These are phyloP conservation scores for Laspeyria flexula DNA, from an alignment of 2,888 invertebrate species.

Conservation along the genomic window DNA sequence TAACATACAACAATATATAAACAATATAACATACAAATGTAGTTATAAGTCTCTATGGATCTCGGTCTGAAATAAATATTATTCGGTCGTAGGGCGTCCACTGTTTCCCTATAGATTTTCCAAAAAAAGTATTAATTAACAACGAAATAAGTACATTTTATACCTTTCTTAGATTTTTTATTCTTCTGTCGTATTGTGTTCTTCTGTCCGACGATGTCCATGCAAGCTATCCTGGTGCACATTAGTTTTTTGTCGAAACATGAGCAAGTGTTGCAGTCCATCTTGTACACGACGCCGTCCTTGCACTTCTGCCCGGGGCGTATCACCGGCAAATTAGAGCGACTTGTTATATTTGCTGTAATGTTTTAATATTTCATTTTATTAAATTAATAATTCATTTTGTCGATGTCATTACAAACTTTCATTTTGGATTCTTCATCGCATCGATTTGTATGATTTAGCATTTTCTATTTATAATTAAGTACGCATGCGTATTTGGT, in stretches of 20 bases:
- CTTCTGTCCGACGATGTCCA: neutral
- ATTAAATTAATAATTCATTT: neutral
- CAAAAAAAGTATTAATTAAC: no score
- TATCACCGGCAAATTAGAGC: constrained; percentile 51
- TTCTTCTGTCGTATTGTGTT: neutral
- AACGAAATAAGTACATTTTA: neutral
- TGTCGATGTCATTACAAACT: no score
- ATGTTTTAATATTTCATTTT: constrained; percentile 4
- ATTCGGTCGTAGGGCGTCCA: no score
- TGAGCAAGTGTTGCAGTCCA: constrained; percentile 69
- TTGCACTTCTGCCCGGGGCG: constrained; percentile 56
- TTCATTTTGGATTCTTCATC: no score
- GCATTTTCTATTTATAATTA: no score
- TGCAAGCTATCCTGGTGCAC: constrained; percentile 75
- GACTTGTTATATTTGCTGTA: constrained; percentile 42
- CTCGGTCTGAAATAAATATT: no score
- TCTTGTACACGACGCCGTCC: constrained; percentile 55
- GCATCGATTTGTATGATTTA: no score
- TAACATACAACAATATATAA: no score
- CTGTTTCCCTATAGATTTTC: no score
- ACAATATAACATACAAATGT: no score
- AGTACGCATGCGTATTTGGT: no score
- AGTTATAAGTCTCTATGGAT: no score
- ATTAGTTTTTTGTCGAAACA: constrained; percentile 54
- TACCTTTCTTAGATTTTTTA: constrained; percentile 1